phyloP scores from a whole-genome alignment of 2,113 vertebrate genomes.

The Ochotona curzoniae region DNA sequence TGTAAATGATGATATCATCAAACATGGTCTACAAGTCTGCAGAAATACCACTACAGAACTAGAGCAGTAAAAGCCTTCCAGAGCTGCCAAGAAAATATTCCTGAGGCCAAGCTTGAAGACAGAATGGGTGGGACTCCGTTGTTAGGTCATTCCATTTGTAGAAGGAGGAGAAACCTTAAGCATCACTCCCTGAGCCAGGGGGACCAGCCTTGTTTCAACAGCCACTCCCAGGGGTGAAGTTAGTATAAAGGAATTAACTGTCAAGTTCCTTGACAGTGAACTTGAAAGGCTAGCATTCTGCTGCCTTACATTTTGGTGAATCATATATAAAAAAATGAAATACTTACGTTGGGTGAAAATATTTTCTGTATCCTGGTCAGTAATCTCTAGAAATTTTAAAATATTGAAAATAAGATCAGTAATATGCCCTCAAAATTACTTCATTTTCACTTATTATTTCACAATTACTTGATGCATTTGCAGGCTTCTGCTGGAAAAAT shows the following conservation, averaged over 20 bases:
- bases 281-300: background rate
- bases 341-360: slow-evolving; percentile 74
- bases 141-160: background rate
- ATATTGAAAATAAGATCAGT: slow-evolving; percentile 32
- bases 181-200: background rate
- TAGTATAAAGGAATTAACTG: background rate
- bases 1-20: background rate
- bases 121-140: background rate
- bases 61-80: background rate
- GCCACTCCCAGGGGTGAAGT: background rate
- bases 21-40: slow-evolving; percentile 27
- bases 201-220: background rate
- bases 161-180: background rate
- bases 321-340: background rate
- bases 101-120: background rate
- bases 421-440: slow-evolving; percentile 14
- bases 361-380: slow-evolving; percentile 41
- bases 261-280: background rate
- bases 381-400: slow-evolving; percentile 58
- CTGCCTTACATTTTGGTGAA: slow-evolving; percentile 23
- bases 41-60: background rate
- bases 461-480: background rate
- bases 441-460: slow-evolving; percentile 13
- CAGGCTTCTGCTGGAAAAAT: background rate
- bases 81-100: slow-evolving; percentile 9